Conservation (phyloP, 2,888 invertebrate species). For the Operophtera brumata region DNA sequence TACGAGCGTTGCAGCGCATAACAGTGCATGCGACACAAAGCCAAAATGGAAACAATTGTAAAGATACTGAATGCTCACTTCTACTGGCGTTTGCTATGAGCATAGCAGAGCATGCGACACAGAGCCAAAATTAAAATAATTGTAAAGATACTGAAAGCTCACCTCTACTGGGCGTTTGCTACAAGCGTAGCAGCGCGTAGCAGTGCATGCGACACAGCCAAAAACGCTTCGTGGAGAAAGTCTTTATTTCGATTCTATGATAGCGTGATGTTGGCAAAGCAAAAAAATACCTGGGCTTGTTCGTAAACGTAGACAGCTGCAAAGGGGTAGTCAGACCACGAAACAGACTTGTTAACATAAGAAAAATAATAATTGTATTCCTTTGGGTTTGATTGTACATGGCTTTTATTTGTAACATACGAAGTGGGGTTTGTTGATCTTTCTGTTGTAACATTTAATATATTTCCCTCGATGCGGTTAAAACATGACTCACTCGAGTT, state of each 20-base stretch:
- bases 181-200: too few species aligned
- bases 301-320: conserved; percentile 64
- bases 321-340: conserved; percentile 63
- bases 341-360: conserved; percentile 29
- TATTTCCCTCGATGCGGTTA: conserved; percentile 1
- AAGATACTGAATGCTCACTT: too few species aligned
- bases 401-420: conserved; percentile 4
- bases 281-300: conserved; percentile 53
- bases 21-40: too few species aligned
- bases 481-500: conserved; percentile 1
- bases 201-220: too few species aligned
- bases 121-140: too few species aligned
- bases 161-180: too few species aligned
- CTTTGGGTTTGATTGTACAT: conserved; percentile 6
- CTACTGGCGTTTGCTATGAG: background rate
- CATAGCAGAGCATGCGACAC: too few species aligned
- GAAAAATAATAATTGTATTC: conserved; percentile 10
- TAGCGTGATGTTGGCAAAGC: background rate
- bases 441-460: conserved; percentile 3
- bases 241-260: background rate
- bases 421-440: background rate
- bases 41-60: too few species aligned
- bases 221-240: background rate
- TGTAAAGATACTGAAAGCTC: too few species aligned
- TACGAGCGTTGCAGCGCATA: too few species aligned